A percentile compares a stretch with the other conserved stretches of the same genome.
These are phyloP conservation scores for Zosterops borbonicus DNA, from an alignment of 2,113 vertebrate genomes.

Conservation along the genomic window DNA sequence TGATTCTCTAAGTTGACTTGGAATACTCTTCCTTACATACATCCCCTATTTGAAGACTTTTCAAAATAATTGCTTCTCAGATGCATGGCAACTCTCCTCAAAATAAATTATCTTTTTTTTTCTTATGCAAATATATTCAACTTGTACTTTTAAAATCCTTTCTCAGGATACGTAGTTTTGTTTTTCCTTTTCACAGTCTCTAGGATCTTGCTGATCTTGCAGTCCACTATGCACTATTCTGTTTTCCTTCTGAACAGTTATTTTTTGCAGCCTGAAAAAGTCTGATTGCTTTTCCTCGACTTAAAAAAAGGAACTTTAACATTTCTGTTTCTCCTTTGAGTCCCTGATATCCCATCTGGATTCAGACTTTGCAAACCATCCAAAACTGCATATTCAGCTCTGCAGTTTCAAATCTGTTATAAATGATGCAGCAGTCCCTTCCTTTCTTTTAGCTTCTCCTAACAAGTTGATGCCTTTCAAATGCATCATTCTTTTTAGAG, in stretches of 20 bases:
- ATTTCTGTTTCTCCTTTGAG: slow-evolving; percentile 19
- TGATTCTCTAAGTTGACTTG: neutral
- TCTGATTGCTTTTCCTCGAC: neutral
- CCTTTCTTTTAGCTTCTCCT: neutral
- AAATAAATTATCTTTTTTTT: neutral
- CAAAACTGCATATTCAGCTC: neutral
- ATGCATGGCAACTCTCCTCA: neutral
- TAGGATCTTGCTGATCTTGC: neutral
- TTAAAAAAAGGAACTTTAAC: slow-evolving; percentile 1
- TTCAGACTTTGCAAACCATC: slow-evolving; percentile 8
- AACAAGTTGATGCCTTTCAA: neutral
- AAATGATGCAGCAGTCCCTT: slow-evolving; percentile 25
- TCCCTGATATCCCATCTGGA: neutral
- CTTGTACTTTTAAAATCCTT: neutral
- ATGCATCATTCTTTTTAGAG: neutral
- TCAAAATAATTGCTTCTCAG: neutral
- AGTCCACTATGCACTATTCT: neutral
- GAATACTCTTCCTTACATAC: neutral
- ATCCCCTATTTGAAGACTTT: neutral
- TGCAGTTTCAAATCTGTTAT: neutral
- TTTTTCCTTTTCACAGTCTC: neutral
- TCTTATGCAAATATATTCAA: neutral
- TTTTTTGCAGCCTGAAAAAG: slow-evolving; percentile 11
- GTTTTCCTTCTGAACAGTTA: neutral
- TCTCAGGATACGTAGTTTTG: neutral